Evolutionary conservation across 30 jellyfish, hydroid and myxozoan genomes (phyloP), one percentile per base, ranked within the genome.

Genomic region (Chrysaora quinquecirrha): DNA sequence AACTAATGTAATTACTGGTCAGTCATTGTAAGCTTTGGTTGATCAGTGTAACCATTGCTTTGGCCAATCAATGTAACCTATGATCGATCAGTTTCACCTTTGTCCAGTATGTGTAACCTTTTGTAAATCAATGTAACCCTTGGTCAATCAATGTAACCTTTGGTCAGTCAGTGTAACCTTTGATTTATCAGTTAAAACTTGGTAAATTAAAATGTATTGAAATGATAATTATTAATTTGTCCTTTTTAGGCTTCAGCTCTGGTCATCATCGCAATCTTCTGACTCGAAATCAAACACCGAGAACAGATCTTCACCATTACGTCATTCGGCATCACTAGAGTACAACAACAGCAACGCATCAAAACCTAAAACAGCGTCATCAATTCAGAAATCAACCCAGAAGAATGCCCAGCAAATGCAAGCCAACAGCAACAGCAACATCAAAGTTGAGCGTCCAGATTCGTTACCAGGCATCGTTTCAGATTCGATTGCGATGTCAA

Each of bases 401-500:
- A 9, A 9, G 58, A n/a, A n/a, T n/a, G n/a, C n/a, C n/a, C n/a
- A 38, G 54, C 11, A 14, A 38, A 38, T 38, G 11, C 11, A 38
- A 38, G 54, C 6, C 54, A 38, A 38, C 54, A 38, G 14, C 54
- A 38, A 38, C 54, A 38, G 35, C 30, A 46, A 56, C 29, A 48
- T 18, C 23, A 32, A 47, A 28, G 10, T 48, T 22, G 89, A 78
- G 35, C 66, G 82, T 18, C 82, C 82, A 4, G 69, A 28, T 54
- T 78, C 89, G 1, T 24, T 78, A 27, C 69, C 88, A 14, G 80
- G 88, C 16, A 52, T 52, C 54, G 32, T 52, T 76, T 16, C 80
- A 64, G 30, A 77, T 78, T 62, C 75, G 47, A 21, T 9, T 24
- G 61, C 46, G 38, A 19, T 30, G 27, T 16, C 82, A n/a, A 78